Conservation (phyloP, 2,113 vertebrate species). For the Hippocampus abdominalis region DNA sequence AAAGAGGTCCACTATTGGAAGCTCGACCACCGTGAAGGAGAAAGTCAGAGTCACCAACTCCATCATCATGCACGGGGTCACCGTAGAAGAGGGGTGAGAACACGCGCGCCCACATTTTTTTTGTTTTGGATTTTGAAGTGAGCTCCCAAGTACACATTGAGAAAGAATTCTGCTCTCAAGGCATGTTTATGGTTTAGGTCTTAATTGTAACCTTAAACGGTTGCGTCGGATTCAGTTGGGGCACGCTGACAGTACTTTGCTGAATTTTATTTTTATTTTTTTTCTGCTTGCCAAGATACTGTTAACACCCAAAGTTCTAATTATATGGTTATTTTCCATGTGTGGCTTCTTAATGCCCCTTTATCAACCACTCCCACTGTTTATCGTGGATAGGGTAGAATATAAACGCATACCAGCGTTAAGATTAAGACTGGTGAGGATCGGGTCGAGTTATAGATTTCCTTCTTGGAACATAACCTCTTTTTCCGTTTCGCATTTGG, state of each 20-base stretch:
- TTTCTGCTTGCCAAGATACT: not conserved
- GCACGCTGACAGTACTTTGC: slow-evolving; percentile 8
- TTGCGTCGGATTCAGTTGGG: slow-evolving; percentile 13
- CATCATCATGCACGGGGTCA: slow-evolving; percentile 95
- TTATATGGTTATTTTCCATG: not conserved
- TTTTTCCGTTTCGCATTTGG: not conserved
- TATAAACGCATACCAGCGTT: not conserved
- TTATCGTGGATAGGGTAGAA: not conserved
- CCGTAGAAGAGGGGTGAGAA: slow-evolving; percentile 90
- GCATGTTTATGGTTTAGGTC: slow-evolving; percentile 33
- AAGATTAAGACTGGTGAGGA: not conserved
- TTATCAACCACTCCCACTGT: not conserved
- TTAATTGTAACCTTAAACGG: slow-evolving; percentile 6
- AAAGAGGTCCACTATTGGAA: slow-evolving; percentile 86
- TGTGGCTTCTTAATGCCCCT: not conserved
- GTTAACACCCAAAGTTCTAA: not conserved
- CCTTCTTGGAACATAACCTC: not conserved
- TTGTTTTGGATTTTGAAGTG: slow-evolving; percentile 9
- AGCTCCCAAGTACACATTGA: slow-evolving; percentile 2
- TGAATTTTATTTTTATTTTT: slow-evolving; percentile 14
- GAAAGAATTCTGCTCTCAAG: slow-evolving; percentile 21
- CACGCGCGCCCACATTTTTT: slow-evolving; percentile 11
- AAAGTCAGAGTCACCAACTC: slow-evolving; percentile 91
- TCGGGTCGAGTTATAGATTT: not conserved
- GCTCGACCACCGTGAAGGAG: slow-evolving; percentile 79